Evolutionary conservation across 2,797 vertebrate species (phyloP).

Genomic region (Prionace glauca): DNA sequence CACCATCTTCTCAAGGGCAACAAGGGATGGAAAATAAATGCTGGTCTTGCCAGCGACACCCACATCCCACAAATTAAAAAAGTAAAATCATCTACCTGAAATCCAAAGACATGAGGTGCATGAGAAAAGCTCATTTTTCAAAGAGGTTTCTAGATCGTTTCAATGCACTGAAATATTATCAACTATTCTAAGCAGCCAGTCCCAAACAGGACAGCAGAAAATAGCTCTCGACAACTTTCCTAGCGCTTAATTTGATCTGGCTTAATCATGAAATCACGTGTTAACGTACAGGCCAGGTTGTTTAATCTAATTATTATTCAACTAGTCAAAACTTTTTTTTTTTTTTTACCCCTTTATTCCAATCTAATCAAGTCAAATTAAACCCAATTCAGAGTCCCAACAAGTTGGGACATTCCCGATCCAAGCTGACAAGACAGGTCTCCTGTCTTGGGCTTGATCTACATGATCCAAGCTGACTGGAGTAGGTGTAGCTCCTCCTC

Average conservation of each 20-base stretch:
- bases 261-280: not conserved
- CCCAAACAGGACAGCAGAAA: not conserved
- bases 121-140: not conserved
- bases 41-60: too few relatives aligned
- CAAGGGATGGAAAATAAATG: too few relatives aligned
- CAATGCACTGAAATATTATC: not conserved
- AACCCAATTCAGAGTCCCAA: too few relatives aligned
- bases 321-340: not conserved
- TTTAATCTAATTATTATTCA: not conserved
- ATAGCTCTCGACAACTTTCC: not conserved
- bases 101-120: not conserved
- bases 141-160: not conserved
- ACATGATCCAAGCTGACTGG: too few relatives aligned
- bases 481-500: too few relatives aligned
- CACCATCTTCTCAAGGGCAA: too few relatives aligned
- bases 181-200: not conserved
- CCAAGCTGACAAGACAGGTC: too few relatives aligned
- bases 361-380: too few relatives aligned
- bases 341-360: too few relatives aligned
- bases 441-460: too few relatives aligned
- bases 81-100: not conserved
- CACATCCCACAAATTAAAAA: too few relatives aligned
- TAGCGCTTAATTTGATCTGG: not conserved
- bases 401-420: too few relatives aligned
- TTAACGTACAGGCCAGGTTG: not conserved